Percentiles rank a stretch among this genome's conserved stretches.
phyloP scores from a whole-genome alignment of 2,797 vertebrate genomes.

The Xerus rutilus region DNA sequence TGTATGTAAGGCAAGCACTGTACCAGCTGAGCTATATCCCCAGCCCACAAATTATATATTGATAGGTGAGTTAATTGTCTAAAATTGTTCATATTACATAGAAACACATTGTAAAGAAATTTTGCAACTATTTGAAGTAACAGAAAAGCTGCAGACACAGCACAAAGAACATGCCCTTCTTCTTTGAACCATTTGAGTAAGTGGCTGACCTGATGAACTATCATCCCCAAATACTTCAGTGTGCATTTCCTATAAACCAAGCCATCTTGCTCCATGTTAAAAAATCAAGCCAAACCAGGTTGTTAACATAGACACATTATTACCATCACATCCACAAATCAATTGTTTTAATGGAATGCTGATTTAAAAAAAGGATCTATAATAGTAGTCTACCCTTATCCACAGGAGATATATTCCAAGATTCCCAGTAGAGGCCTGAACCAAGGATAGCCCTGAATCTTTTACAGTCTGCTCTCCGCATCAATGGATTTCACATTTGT shows the following conservation, averaged over 20 bases:
- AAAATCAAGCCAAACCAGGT: background rate
- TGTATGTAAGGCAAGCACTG: too few relatives aligned
- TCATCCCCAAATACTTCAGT: background rate
- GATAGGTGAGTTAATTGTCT: background rate
- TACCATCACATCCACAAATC: constrained; percentile 36
- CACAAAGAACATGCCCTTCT: background rate
- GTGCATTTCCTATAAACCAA: background rate
- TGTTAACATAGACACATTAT: background rate
- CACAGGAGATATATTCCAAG: background rate
- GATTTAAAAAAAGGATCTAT: background rate
- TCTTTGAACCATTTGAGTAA: background rate
- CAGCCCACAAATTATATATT: background rate
- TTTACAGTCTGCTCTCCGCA: background rate
- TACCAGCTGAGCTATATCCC: too few relatives aligned
- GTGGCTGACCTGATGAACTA: background rate
- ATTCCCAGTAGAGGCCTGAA: background rate
- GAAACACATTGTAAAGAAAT: background rate
- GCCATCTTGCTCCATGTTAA: background rate
- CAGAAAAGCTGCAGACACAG: background rate
- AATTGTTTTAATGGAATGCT: background rate
- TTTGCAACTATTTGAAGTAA: background rate
- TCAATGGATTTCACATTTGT: background rate
- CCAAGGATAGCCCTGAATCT: background rate
- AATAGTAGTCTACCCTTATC: too few relatives aligned
- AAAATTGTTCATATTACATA: background rate